phyloP scores from a whole-genome alignment of 1,140 invertebrate genomes.

The Gonatopus flavifemur region DNA sequence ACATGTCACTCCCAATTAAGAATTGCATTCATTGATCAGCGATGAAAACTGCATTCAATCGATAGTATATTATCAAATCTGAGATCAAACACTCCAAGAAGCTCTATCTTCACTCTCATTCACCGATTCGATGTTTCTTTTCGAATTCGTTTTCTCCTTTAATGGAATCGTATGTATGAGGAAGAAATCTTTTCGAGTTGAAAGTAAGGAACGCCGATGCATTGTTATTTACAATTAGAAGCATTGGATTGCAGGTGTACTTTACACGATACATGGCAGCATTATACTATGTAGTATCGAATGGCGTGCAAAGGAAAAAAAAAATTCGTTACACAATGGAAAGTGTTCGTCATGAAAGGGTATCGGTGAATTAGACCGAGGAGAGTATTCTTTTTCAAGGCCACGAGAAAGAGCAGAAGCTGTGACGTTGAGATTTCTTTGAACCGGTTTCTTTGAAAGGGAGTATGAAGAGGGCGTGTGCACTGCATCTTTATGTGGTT shows the following conservation, averaged over 20 bases:
- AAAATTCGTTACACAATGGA: slow-evolving; percentile 58
- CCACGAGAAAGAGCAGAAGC: slow-evolving; percentile 46
- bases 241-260: background rate
- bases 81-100: too few species aligned
- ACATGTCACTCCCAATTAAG: too few species aligned
- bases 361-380: slow-evolving; percentile 55
- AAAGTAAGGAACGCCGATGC: background rate
- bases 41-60: too few species aligned
- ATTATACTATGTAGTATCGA: background rate
- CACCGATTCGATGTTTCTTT: too few species aligned
- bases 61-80: too few species aligned
- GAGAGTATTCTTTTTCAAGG: slow-evolving; percentile 51
- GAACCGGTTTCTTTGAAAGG: slow-evolving; percentile 38
- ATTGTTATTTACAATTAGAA: background rate
- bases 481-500: slow-evolving; percentile 12
- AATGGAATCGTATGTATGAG: too few species aligned
- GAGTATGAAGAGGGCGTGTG: slow-evolving; percentile 1
- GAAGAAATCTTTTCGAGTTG: too few species aligned
- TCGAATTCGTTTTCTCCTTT: too few species aligned
- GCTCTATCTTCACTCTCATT: too few species aligned
- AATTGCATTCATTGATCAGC: too few species aligned
- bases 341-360: slow-evolving; percentile 55
- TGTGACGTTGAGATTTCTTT: slow-evolving; percentile 44
- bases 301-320: slow-evolving; percentile 10
- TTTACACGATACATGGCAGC: background rate